phyloP scores from a whole-genome alignment of 2,888 invertebrate genomes.

The Rotaria sp. region DNA sequence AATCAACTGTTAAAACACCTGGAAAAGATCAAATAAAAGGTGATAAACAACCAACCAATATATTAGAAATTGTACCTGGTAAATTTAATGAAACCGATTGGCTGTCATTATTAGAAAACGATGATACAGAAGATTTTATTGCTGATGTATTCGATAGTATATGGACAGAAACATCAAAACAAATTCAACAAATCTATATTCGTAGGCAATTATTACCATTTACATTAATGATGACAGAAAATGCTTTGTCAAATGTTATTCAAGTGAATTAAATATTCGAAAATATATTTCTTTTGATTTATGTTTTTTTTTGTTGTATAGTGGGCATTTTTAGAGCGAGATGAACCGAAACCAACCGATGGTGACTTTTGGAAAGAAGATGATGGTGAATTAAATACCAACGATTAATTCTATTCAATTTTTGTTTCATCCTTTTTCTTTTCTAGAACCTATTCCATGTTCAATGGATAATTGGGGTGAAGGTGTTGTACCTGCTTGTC shows the following conservation, averaged over 20 bases:
- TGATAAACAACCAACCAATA: conserved; percentile 45
- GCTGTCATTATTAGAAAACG: conserved; percentile 52
- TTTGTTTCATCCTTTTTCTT: no score
- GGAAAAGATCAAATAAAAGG: not conserved
- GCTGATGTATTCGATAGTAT: conserved; percentile 52
- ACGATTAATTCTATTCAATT: no score
- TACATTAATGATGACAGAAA: conserved; percentile 52
- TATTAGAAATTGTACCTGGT: conserved; percentile 54
- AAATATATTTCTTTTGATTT: not conserved
- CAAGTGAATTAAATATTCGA: conserved; percentile 45
- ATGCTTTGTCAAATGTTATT: conserved; percentile 52
- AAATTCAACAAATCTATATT: conserved; percentile 51
- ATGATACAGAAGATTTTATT: conserved; percentile 52
- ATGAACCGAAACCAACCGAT: not conserved
- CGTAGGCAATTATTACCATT: conserved; percentile 52
- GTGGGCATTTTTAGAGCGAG: conserved; percentile 22
- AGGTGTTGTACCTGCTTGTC: conserved; percentile 13
- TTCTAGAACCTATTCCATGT: not conserved
- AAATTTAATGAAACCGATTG: conserved; percentile 55
- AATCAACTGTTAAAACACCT: not conserved
- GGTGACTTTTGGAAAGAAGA: not conserved
- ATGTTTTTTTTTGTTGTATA: not conserved
- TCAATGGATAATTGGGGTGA: conserved; percentile 20
- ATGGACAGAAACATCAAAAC: conserved; percentile 46
- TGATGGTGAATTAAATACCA: not conserved